A percentile compares a stretch with the other conserved stretches of the same genome.
These are phyloP conservation scores for Menidia menidia DNA, from an alignment of 2,797 vertebrate genomes.

Conservation along the genomic window DNA sequence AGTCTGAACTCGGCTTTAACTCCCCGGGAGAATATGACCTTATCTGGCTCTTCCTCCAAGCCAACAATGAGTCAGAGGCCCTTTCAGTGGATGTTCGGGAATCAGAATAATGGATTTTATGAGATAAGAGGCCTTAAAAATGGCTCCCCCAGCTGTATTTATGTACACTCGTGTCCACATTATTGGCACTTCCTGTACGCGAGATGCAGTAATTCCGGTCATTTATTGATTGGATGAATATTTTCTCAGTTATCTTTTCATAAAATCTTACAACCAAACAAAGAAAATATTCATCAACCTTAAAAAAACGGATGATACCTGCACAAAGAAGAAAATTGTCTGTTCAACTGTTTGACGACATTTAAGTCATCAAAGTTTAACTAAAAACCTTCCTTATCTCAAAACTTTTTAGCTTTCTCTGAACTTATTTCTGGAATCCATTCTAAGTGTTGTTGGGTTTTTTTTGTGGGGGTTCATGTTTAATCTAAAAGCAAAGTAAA, in stretches of 20 bases:
- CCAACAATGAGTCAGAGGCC: slow-evolving; percentile 30
- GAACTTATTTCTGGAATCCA: too few species aligned
- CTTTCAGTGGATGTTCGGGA: slow-evolving; percentile 38
- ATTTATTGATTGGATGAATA: background rate
- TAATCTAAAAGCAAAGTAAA: too few species aligned
- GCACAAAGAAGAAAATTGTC: too few species aligned
- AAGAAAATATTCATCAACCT: background rate
- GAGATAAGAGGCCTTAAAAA: slow-evolving; percentile 18
- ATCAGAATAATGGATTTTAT: slow-evolving; percentile 12
- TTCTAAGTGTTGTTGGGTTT: too few species aligned
- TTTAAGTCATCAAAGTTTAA: too few species aligned
- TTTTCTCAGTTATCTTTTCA: background rate
- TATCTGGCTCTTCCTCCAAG: slow-evolving; percentile 21
- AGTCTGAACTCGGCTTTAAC: slow-evolving; percentile 31
- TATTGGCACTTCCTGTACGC: background rate
- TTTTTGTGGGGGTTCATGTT: too few species aligned
- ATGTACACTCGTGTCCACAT: background rate
- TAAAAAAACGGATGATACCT: too few species aligned
- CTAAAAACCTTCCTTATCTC: too few species aligned
- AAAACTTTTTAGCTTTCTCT: too few species aligned
- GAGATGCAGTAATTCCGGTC: background rate
- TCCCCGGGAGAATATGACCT: slow-evolving; percentile 35
- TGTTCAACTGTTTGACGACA: too few species aligned
- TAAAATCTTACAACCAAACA: slow-evolving; percentile 1
- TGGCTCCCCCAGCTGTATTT: slow-evolving; percentile 25